phyloP scores from a whole-genome alignment of 2,888 invertebrate genomes.

The Cryptus armator region DNA sequence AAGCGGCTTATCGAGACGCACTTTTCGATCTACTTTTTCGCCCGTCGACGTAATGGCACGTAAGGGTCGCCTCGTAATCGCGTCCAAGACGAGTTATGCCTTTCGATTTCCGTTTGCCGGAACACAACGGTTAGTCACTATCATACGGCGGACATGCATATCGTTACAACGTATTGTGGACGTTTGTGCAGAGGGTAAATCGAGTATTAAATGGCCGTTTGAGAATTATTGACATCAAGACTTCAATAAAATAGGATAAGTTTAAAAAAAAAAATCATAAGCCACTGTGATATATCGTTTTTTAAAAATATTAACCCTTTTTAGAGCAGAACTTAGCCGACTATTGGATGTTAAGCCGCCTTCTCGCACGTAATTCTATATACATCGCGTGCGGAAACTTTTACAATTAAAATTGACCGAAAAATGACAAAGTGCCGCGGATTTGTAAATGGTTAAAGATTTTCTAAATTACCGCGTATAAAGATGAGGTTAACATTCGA shows the following conservation, averaged over 20 bases:
- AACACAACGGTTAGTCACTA: conserved; percentile 32
- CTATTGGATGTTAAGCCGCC: too few relatives aligned
- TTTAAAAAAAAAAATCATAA: background rate
- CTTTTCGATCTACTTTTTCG: conserved; percentile 60
- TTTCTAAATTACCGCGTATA: too few relatives aligned
- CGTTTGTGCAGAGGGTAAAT: background rate
- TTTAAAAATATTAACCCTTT: too few relatives aligned
- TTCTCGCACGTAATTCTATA: too few relatives aligned
- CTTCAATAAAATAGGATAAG: background rate
- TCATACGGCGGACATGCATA: background rate
- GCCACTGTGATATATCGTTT: too few relatives aligned
- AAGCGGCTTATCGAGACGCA: conserved; percentile 60
- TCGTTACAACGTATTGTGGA: background rate
- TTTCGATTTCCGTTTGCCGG: conserved; percentile 33
- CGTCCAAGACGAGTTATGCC: conserved; percentile 53
- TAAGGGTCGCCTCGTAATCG: conserved; percentile 56
- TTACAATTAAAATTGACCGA: too few relatives aligned
- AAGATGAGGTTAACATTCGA: too few relatives aligned
- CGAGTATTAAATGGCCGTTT: background rate
- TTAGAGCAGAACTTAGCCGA: too few relatives aligned
- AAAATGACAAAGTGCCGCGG: too few relatives aligned
- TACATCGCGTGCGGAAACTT: too few relatives aligned
- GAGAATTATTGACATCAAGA: background rate
- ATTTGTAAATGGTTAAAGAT: too few relatives aligned
- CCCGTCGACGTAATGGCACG: conserved; percentile 39